Percentiles rank a stretch among this genome's conserved stretches.
Evolutionary conservation across 2,797 vertebrate species (phyloP).

Genomic region (Micrastur ruficollis): DNA sequence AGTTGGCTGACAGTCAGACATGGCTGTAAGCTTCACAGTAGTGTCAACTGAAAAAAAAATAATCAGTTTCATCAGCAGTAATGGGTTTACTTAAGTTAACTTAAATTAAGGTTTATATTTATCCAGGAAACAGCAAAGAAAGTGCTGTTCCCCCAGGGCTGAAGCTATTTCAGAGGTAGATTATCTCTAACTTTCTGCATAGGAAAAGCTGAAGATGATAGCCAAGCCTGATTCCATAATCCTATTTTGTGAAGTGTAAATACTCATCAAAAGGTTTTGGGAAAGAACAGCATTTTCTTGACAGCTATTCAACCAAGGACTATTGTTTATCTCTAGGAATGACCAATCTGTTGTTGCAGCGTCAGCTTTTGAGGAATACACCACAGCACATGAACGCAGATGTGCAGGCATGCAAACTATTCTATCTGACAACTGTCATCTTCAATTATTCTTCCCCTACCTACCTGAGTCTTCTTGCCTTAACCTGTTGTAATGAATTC

Average conservation of each 20-base stretch:
- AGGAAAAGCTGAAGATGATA: background rate
- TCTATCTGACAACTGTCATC: background rate
- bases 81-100: background rate
- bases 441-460: background rate
- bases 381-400: background rate
- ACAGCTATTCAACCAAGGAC: background rate
- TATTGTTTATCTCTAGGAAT: background rate
- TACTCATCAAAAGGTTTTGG: background rate
- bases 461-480: background rate
- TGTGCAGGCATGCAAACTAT: background rate
- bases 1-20: background rate
- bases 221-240: background rate
- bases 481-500: background rate
- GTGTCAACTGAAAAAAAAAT: background rate
- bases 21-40: background rate
- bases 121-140: background rate
- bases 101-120: background rate
- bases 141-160: background rate
- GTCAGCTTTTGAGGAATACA: background rate
- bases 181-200: background rate
- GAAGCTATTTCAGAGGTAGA: background rate
- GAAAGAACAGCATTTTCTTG: background rate
- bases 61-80: background rate
- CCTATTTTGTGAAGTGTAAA: background rate
- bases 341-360: background rate